phyloP scores from a whole-genome alignment of 1,140 invertebrate genomes.

The Drosophila eugracilis region DNA sequence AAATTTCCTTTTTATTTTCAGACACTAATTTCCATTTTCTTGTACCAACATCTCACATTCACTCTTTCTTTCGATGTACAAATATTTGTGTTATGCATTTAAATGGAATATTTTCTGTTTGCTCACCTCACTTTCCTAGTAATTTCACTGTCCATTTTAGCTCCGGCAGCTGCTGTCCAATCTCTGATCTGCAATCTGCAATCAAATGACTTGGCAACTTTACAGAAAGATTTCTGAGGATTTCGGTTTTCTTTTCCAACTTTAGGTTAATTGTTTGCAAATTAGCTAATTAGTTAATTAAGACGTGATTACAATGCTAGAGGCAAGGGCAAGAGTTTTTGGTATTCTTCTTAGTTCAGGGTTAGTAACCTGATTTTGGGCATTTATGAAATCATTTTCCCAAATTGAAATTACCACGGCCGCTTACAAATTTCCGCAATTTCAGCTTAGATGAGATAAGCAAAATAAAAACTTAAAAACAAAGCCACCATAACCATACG shows the following conservation, averaged over 20 bases:
- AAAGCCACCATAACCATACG: constrained; percentile 63
- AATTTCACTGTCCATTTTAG: constrained; percentile 41
- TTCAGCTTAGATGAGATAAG: constrained; percentile 50
- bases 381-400: constrained; percentile 53
- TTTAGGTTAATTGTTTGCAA: constrained; percentile 75
- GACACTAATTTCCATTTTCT: constrained; percentile 35
- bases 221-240: constrained; percentile 26
- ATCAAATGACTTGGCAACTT: constrained; percentile 74
- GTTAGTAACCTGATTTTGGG: constrained; percentile 42
- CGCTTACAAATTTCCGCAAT: constrained; percentile 70
- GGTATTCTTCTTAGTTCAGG: constrained; percentile 22
- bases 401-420: constrained; percentile 38
- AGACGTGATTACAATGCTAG: constrained; percentile 61
- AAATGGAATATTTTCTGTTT: constrained; percentile 52
- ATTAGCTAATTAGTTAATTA: constrained; percentile 82
- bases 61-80: constrained; percentile 44
- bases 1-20: constrained; percentile 28
- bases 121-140: constrained; percentile 40
- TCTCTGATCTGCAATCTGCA: constrained; percentile 58
- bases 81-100: constrained; percentile 52
- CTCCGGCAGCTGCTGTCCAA: constrained; percentile 54
- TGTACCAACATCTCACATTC: constrained; percentile 25
- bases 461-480: constrained; percentile 20
- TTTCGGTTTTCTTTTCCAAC: constrained; percentile 28
- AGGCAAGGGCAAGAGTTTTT: constrained; percentile 20